Evolutionary conservation across 2,113 vertebrate genomes (phyloP), one percentile per base, ranked within the genome.

Genomic region (Microcebus ravelobensis): DNA sequence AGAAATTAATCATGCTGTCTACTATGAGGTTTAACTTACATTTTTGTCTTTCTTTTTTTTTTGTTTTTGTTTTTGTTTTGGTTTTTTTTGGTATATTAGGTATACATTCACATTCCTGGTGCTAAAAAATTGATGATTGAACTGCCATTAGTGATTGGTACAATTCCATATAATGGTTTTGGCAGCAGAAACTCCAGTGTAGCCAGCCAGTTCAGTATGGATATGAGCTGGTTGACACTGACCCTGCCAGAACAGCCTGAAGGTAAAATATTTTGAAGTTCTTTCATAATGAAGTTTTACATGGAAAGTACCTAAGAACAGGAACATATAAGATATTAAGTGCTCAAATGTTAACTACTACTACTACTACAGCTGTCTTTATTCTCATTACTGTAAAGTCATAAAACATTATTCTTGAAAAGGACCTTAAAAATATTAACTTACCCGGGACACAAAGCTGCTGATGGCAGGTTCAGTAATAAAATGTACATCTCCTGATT

Each of bases 81-180:
- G 79, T 5, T 27, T 3, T 42, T 50, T 68, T 27, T 92, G 93
- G 81, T 81, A 3, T n/a, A 15, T 84, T 45, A 99, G 99, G 99
- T 99, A 2, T 99, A 99, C 87, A 98, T 99, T 97, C 99, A 99
- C 97, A 99, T 99, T 98, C 99, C 99, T 92, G 99, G 99, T 98
- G 98, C 99, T 98, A 99, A 99, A 96, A 99, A 99, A 39, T 36
- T 99, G 97, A 98, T 98, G 98, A 98, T 99, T 50, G 99, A 99
- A 98, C 98, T 99, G 97, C 99, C 99, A 27, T 88, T 99, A 45
- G 99, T 99, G 93, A 99, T 99, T 63, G 99, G 99, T 96, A 99
- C 99, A 12, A 98, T 99, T 90, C 99, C 99, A 1, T 99, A 98
- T 77, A 98, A 97, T 74, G 98, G 98, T 82, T 98, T 99, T 97